Conservation (phyloP, 2,888 invertebrate species). For the Polydesmus complanatus region DNA sequence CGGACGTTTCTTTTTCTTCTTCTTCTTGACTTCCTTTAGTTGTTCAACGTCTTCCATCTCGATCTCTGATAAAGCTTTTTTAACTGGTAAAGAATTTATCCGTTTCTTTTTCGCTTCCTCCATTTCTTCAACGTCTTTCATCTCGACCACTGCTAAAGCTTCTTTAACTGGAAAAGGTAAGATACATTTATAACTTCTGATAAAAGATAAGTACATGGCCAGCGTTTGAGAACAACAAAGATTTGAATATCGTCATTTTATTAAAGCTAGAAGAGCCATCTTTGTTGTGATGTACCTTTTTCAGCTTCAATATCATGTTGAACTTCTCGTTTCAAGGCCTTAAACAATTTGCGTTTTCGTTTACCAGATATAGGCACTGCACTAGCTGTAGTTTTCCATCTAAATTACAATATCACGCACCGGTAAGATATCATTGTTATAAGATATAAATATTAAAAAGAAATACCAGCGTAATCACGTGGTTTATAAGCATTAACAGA, state of each 20-base stretch:
- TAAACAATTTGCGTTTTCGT: background rate
- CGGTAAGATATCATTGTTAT: no score
- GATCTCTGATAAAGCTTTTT: background rate
- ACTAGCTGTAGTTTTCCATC: background rate
- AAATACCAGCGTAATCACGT: background rate
- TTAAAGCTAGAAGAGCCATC: background rate
- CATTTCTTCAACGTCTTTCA: background rate
- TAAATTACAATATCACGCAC: no score
- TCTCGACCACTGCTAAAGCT: background rate
- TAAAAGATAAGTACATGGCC: no score
- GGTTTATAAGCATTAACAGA: background rate
- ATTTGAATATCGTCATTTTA: background rate
- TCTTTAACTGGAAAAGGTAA: background rate
- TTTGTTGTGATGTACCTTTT: background rate
- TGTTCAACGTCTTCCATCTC: background rate
- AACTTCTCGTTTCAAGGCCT: background rate
- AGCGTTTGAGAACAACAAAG: no score
- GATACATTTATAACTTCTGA: no score
- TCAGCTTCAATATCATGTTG: background rate
- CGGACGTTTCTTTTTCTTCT: no score
- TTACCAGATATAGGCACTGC: background rate
- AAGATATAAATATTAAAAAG: no score
- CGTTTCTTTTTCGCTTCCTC: background rate
- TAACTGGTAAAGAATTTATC: background rate
- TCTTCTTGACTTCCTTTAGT: background rate